Evolutionary conservation across 2,797 vertebrate species (phyloP), one percentile per base, ranked within the genome.

Genomic region (Ficedula albicollis): DNA sequence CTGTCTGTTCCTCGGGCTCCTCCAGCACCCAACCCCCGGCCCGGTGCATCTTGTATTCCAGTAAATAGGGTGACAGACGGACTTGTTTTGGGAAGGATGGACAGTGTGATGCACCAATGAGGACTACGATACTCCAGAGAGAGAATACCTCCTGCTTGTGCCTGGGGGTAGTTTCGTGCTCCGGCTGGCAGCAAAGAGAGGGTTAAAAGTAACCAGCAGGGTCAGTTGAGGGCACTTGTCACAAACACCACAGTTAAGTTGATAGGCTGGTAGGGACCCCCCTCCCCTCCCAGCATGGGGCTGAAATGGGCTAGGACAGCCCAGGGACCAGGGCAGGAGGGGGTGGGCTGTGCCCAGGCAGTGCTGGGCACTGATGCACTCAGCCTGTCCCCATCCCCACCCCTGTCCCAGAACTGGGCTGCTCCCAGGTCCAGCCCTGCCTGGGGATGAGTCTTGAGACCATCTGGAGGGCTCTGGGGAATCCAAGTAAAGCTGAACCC

Each of bases 131-230:
- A 96, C 96, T 97, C 92, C 94, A 96, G 93, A 95, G 90, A 97
- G 29, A 93, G 95, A 98, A 98, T 99, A 99, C 99, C 99, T 99
- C 99, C 98, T 99, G 99, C 97, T 99, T 99, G 98, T 99, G 99
- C 97, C 98, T 98, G 96, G 99, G 99, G 90, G 98, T 99, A 97
- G 98, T 98, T 98, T 99, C 99, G 96, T 98, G 98, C 97, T 99
- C 99, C 99, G 98, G 98, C 98, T 99, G 98, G 98, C 97, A 97
- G 97, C 98, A 98, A 97, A 97, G 94, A 97, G 97, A 97, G 97
- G 96, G 77, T 97, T 96, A 89, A 97, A 97, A 98, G 97, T 96
- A 98, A 98, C 97, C 98, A 96, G 96, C 96, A 98, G 93, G 85
- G 96, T 98, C 97, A 98, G 97, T 98, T 27, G 25, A 97, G 93